Conservation (phyloP, 1,140 invertebrate genomes). For the Pinna nobilis region DNA sequence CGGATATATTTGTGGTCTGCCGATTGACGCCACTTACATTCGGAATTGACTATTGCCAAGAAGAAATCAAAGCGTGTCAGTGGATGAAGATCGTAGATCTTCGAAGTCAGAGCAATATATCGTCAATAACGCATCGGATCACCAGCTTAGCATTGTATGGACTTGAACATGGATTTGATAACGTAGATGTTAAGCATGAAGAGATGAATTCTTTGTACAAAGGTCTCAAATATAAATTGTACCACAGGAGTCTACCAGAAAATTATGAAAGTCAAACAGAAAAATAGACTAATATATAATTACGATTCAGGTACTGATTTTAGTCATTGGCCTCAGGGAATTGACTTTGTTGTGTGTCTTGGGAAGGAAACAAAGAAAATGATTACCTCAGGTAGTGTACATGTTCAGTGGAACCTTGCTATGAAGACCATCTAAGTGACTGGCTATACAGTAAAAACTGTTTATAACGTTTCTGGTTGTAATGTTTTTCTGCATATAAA, state of each 20-base stretch:
- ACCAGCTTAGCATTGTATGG: conserved; percentile 57
- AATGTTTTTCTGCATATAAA: no score
- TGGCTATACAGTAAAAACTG: no score
- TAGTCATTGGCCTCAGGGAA: no score
- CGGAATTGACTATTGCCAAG: conserved; percentile 81
- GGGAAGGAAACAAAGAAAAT: no score
- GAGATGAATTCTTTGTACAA: conserved; percentile 63
- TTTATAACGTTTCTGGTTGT: no score
- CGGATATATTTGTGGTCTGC: conserved; percentile 89
- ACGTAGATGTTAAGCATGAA: conserved; percentile 57
- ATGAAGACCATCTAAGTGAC: no score
- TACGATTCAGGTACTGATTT: no score
- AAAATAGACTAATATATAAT: no score
- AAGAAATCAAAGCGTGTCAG: conserved; percentile 84
- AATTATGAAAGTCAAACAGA: no score
- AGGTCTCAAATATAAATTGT: conserved; percentile 59
- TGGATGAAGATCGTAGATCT: conserved; percentile 81
- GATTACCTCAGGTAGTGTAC: no score
- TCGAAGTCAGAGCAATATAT: conserved; percentile 31
- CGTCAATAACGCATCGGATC: conserved; percentile 56
- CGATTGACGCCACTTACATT: conserved; percentile 81
- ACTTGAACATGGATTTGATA: conserved; percentile 59
- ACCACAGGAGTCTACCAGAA: conserved; percentile 48
- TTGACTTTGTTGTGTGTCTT: no score
- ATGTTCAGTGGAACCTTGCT: no score